phyloP scores from a whole-genome alignment of 2,113 vertebrate genomes.

The Pachypanchax playfairii region DNA sequence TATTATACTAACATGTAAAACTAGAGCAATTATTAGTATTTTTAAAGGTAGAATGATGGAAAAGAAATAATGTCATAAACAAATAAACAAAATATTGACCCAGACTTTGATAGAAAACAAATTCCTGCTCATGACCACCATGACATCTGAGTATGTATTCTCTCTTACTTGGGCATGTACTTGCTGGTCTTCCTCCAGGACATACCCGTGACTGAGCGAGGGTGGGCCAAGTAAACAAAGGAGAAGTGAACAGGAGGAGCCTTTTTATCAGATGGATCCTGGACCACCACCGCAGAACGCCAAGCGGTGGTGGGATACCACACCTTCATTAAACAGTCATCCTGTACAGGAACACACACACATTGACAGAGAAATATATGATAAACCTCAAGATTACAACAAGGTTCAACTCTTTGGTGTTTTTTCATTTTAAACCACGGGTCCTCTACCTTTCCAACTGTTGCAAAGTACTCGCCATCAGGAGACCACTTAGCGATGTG shows the following conservation, averaged over 20 bases:
- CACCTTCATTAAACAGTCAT: slow-evolving; percentile 97
- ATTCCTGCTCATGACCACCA: too few species aligned
- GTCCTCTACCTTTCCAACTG: slow-evolving; percentile 90
- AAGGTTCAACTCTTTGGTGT: neutral
- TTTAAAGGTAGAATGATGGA: too few species aligned
- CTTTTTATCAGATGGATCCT: slow-evolving; percentile 87
- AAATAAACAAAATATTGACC: too few species aligned
- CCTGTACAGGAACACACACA: slow-evolving; percentile 79
- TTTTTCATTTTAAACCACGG: neutral
- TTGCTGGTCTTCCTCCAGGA: slow-evolving; percentile 99
- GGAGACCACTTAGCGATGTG: slow-evolving; percentile 95
- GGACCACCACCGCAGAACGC: slow-evolving; percentile 93
- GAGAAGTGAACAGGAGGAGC: slow-evolving; percentile 84
- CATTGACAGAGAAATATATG: neutral
- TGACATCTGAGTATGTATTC: neutral
- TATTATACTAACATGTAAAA: too few species aligned
- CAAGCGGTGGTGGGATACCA: slow-evolving; percentile 97
- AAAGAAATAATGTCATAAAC: too few species aligned
- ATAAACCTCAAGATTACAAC: neutral
- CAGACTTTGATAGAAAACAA: too few species aligned
- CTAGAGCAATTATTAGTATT: too few species aligned
- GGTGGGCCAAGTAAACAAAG: slow-evolving; percentile 96
- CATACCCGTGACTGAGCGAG: slow-evolving; percentile 92
- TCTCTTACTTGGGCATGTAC: slow-evolving; percentile 90
- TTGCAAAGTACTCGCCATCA: slow-evolving; percentile 98